A percentile compares a stretch with the other conserved stretches of the same genome.
Evolutionary conservation across 2,888 invertebrate genomes (phyloP).

Genomic region (Dendrolimus pini): DNA sequence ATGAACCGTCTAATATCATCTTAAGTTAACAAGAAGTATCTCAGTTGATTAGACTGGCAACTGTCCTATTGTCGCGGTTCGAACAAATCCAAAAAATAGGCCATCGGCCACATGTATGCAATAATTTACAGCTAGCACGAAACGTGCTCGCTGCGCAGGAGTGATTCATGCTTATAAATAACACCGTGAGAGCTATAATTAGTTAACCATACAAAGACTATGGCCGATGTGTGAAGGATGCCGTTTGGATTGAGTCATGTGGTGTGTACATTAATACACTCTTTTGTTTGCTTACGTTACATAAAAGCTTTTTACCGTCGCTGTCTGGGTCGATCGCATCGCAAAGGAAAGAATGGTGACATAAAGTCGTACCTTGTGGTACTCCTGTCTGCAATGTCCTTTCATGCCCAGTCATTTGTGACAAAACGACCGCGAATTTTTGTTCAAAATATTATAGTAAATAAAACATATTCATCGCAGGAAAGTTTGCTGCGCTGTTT

Average conservation of each 20-base stretch:
- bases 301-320: neutral
- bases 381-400: no score
- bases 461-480: no score
- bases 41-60: no score
- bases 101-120: neutral
- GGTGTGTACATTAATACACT: slow-evolving; percentile 3
- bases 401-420: no score
- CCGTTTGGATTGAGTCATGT: slow-evolving; percentile 42
- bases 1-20: no score
- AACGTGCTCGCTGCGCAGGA: slow-evolving; percentile 42
- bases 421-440: no score
- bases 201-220: slow-evolving; percentile 56
- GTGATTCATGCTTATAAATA: slow-evolving; percentile 61
- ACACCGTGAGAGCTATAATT: slow-evolving; percentile 38
- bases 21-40: no score
- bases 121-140: slow-evolving; percentile 36
- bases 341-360: no score
- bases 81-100: neutral
- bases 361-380: no score
- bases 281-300: neutral
- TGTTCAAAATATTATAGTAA: no score
- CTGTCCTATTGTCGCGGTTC: neutral
- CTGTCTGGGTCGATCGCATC: no score
- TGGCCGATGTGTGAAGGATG: slow-evolving; percentile 39
- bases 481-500: no score